Base-by-base conservation (phyloP, 2,888 invertebrate species). In the Orgyia antiqua region DNA sequence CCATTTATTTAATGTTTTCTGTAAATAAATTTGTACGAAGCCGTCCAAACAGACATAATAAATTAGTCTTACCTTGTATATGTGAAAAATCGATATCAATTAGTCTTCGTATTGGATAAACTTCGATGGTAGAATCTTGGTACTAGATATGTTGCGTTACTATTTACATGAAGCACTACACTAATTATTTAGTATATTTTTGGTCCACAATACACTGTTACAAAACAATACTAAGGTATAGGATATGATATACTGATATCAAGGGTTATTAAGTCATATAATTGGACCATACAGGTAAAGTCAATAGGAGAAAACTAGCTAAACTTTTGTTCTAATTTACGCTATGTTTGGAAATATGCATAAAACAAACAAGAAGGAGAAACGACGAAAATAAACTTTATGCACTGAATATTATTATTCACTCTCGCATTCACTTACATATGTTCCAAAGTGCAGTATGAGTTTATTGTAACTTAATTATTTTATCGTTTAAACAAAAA, bases 281-380 rank as follows among this genome's bases (percentile, higher is more conserved):
- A 15, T 78, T 83, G 83, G 82, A 71, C 83, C 82, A 11, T 38
- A 70, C 39, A 53, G 65, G 66, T 57, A 58, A 45, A 51, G 42
- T 56, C 39, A 45, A 43, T 11, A 41, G 39, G 29, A 17, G 27
- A 13, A 27, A 45, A 32, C 49, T 54, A 50, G 36, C 36, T 44
- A 33, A 42, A 36, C 11, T 19, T 34, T 33, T 29, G 34, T 24
- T 31, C 45, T 40, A 45, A 41, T 38, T 48, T 51, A 50, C 48
- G 42, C 49, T 52, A 56, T 42, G 25, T 33, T 45, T 36, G 39
- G 42, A 52, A 53, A 51, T 48, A 52, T 39, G 39, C 47, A 42
- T 37, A 43, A 47, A 45, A 54, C 58, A 50, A 54, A 47, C 46
- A 49, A 44, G 27, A 12, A 18, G 47, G 53, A 58, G 51, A 52